Percentiles rank a stretch among this genome's conserved stretches.
Evolutionary conservation across 2,113 vertebrate genomes (phyloP).

Genomic region (Enhydra lutris): DNA sequence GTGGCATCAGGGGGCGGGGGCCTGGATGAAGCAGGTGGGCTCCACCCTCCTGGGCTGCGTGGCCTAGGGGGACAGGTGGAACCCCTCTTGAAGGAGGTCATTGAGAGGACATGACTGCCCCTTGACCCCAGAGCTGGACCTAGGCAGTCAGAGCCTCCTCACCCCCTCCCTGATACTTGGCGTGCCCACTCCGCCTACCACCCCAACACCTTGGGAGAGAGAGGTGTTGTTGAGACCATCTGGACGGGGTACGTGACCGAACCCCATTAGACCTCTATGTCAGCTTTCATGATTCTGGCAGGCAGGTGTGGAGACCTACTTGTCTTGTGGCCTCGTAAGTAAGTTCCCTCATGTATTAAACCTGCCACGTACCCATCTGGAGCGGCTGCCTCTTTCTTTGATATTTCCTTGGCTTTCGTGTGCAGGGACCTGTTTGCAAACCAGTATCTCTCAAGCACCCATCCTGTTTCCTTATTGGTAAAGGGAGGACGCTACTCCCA

Average conservation of each 20-base stretch:
- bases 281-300: background rate
- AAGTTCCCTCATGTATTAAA: background rate
- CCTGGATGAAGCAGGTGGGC: accelerated
- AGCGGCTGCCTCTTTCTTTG: background rate
- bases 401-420: background rate
- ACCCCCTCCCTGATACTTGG: background rate
- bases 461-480: background rate
- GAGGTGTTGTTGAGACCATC: background rate
- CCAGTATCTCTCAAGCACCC: background rate
- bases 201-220: background rate
- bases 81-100: background rate
- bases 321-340: background rate
- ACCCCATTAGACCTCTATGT: background rate
- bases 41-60: accelerated
- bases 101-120: background rate
- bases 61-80: accelerated
- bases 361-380: background rate
- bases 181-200: accelerated
- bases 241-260: background rate
- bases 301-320: background rate
- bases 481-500: background rate
- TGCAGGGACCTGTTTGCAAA: background rate
- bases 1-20: too few relatives aligned
- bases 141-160: background rate
- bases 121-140: background rate